Evolutionary conservation across 2,888 invertebrate genomes (phyloP).

Genomic region (Xestia xanthographa): DNA sequence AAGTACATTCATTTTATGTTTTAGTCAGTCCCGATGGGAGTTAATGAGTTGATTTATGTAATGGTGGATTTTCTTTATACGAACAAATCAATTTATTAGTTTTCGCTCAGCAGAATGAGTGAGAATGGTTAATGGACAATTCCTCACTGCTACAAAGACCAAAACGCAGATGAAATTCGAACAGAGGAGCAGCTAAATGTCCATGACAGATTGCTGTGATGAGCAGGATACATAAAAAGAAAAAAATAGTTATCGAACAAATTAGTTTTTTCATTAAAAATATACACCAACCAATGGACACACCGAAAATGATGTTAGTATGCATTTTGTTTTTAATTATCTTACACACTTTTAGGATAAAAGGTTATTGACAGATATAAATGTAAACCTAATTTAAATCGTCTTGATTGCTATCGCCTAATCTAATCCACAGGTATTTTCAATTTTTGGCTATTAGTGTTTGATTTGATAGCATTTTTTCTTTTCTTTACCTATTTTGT

Average conservation of each 20-base stretch:
- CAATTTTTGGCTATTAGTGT: too few species aligned
- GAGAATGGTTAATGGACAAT: too few species aligned
- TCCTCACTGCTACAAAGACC: too few species aligned
- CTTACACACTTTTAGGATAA: conserved; percentile 8
- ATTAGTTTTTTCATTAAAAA: not conserved
- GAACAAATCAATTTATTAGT: not conserved
- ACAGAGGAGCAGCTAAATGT: too few species aligned
- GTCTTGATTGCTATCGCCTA: not conserved
- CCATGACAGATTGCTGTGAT: too few species aligned
- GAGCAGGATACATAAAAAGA: too few species aligned
- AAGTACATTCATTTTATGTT: conserved; percentile 7
- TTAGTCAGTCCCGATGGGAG: not conserved
- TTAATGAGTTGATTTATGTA: conserved; percentile 11
- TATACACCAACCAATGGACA: too few species aligned
- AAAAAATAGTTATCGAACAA: too few species aligned
- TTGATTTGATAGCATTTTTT: not conserved
- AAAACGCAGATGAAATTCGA: too few species aligned
- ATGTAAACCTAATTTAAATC: not conserved
- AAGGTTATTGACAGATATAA: conserved; percentile 29
- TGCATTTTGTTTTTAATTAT: not conserved
- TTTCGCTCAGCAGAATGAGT: too few species aligned
- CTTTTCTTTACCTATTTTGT: not conserved
- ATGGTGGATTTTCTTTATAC: not conserved
- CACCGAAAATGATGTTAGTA: not conserved
- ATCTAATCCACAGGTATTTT: not conserved